Conservation (phyloP, 2,113 vertebrate species). For the Oceanodroma tethys region DNA sequence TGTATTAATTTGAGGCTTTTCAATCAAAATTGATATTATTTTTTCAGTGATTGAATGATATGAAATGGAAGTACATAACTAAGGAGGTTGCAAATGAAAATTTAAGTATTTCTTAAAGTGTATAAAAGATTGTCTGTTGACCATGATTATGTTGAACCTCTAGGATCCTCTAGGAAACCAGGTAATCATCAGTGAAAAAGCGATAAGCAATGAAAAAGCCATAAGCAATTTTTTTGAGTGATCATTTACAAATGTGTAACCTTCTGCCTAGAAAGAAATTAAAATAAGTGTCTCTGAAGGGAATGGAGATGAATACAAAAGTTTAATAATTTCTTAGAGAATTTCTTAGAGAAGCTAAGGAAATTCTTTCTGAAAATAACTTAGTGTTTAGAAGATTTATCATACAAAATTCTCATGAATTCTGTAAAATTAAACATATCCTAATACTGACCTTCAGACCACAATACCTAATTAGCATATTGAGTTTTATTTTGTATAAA, state of each 20-base stretch:
- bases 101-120: background rate
- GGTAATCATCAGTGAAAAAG: background rate
- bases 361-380: background rate
- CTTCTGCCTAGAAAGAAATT: background rate
- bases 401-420: background rate
- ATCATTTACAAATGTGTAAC: background rate
- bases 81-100: background rate
- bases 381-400: background rate
- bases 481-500: background rate
- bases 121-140: background rate
- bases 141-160: background rate
- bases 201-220: background rate
- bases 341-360: background rate
- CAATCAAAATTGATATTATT: background rate
- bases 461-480: background rate
- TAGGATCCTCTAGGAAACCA: background rate
- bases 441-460: background rate
- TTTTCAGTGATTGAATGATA: background rate
- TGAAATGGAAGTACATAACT: background rate
- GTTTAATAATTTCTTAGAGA: background rate
- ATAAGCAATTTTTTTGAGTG: background rate
- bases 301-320: background rate
- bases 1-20: background rate
- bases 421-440: background rate
- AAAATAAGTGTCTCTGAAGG: background rate